phyloP scores from a whole-genome alignment of 1,140 invertebrate species.

The Drosophila kohkoa region DNA sequence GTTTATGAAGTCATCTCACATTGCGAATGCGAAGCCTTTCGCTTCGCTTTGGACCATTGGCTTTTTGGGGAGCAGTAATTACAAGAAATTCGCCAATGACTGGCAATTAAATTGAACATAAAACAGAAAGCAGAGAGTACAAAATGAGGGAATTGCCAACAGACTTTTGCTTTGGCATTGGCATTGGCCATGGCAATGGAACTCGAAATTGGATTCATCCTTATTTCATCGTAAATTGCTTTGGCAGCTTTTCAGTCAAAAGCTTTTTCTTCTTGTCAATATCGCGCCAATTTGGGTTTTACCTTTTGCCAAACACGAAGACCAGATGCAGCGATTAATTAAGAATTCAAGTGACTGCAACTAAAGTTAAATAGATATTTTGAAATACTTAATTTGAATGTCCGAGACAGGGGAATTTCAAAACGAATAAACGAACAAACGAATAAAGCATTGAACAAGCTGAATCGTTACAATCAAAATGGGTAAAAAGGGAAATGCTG shows the following conservation, averaged over 20 bases:
- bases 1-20: constrained; percentile 56
- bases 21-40: constrained; percentile 33
- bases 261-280: constrained; percentile 11
- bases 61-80: constrained; percentile 34
- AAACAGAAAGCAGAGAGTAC: constrained; percentile 15
- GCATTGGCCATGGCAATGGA: constrained; percentile 5
- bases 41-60: constrained; percentile 1
- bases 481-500: constrained; percentile 25
- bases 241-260: constrained; percentile 22
- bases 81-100: constrained; percentile 47
- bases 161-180: neutral
- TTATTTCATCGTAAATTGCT: constrained; percentile 48
- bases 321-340: constrained; percentile 61
- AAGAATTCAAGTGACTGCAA: constrained; percentile 75
- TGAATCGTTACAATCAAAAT: constrained; percentile 40
- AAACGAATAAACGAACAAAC: constrained; percentile 56
- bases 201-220: neutral
- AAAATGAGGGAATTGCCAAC: neutral
- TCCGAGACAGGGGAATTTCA: constrained; percentile 49
- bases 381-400: constrained; percentile 65
- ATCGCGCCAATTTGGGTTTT: constrained; percentile 35
- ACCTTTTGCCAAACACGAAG: constrained; percentile 42
- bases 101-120: constrained; percentile 48
- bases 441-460: constrained; percentile 46
- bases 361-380: constrained; percentile 77